Base-by-base conservation (phyloP, 2,888 invertebrate genomes). In the Drosophila greeni region DNA sequence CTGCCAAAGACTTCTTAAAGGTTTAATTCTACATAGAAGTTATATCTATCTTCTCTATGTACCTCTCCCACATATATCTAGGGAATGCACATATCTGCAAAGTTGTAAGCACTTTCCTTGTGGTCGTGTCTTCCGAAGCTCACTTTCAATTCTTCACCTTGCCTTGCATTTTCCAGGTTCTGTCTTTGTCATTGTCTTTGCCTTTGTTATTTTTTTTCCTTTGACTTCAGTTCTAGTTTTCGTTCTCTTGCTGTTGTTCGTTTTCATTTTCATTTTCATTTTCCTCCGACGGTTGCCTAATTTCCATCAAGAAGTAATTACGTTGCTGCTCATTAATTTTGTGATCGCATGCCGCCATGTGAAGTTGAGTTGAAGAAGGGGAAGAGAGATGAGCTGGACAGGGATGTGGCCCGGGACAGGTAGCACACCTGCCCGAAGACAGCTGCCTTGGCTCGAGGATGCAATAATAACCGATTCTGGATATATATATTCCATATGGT, bases 301-400 rank as follows among this genome's bases (percentile, higher is more conserved):
- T 85, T 83, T 85, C 80, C 82, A 84, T 85, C 75, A 75, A 84
- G 85, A 84, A 84, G 77, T 69, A 77, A 82, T 85, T 85, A 77
- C 78, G 75, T 73, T 80, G 83, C 74, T 77, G 73, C 73, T 84
- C 85, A 83, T 83, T 83, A 85, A 85, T 74, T 76, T 78, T 62
- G 66, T 72, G 84, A 80, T 84, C 86, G 85, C 86, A 85, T 84
- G 86, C 82, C 85, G 86, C 82, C 85, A 83, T 64, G 71, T 54
- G 72, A 79, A 69, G 70, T 77, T 60, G 75, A 48, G 56, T n/a
- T n/a, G 45, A 56, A 18, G 37, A 65, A 34, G 18, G 16, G n/a
- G 12, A 16, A 26, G 18, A 26, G 16, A 18, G 12, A 16, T 26
- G 18, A 26, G 16, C 14, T 45, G 29, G 29, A 18, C 14, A 29